Base-by-base conservation (phyloP, 1,140 invertebrate species). In the Trichogramma pretiosum region DNA sequence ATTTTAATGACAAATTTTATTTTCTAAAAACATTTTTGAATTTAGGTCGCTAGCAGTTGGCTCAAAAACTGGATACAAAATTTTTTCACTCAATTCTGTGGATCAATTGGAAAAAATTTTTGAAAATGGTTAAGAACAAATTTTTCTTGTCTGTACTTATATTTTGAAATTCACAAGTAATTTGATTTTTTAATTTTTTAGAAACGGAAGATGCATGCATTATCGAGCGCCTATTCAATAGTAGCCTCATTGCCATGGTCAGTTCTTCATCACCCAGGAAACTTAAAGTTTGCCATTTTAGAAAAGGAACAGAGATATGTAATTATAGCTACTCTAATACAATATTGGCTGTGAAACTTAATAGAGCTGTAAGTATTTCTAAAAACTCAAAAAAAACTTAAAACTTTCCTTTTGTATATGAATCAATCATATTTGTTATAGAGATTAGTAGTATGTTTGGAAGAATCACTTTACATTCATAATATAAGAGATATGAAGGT, bases 401-500 rank as follows among this genome's bases (percentile, higher is more conserved):
- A n/a, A n/a, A n/a, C n/a, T n/a, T n/a, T n/a, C n/a, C n/a, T n/a
- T n/a, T n/a, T n/a, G n/a, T n/a, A n/a, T 16, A 23, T 48, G 38
- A 21, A 24, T 23, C 38, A 24, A 40, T 22, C 14, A 45, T 30
- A n/a, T n/a, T n/a, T 46, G 54, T 77, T 77, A 11, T 76, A 93
- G 85, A 80, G 96, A 61, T 75, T 99, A 63, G 85, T 99, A 46
- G 96, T 99, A 53, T 98, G 95, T 72, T 72, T 99, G 56, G 94
- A 98, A 72, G 95, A 99, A 68, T 93, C 89, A 45, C 76, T 99
- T 46, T 96, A 97, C 67, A 97, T 99, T 63, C 95, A 99, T 77
- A 98, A 98, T 74, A 97, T 99, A 55, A 80, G 89, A 37, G 95
- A 99, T 68, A 98, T 99, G 95, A 96, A 94, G 74, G 89, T 98